Conservation (phyloP, 2,797 vertebrate genomes). For the Gymnodraco acuticeps region DNA sequence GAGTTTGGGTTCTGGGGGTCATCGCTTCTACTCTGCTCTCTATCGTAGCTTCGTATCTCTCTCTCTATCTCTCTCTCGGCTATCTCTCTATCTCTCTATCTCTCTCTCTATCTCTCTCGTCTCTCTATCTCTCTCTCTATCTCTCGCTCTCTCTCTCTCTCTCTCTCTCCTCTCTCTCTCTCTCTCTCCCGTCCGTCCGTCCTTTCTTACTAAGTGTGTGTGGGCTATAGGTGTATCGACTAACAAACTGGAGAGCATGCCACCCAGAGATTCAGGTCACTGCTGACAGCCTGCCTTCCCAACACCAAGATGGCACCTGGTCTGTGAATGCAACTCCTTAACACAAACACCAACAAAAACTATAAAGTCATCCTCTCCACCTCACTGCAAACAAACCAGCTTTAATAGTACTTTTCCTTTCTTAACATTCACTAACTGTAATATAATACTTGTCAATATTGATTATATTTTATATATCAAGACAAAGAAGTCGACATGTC, state of each 20-base stretch:
- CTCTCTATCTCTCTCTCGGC: too few species aligned
- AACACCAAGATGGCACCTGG: slow-evolving; percentile 86
- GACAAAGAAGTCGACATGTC: slow-evolving; percentile 62
- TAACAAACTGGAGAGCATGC: slow-evolving; percentile 87
- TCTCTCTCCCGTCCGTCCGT: not conserved
- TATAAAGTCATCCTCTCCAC: slow-evolving; percentile 69
- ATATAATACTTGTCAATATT: slow-evolving; percentile 43
- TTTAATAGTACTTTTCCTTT: slow-evolving; percentile 47
- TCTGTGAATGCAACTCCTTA: slow-evolving; percentile 21
- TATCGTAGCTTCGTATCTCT: too few species aligned
- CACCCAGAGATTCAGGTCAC: slow-evolving; percentile 89
- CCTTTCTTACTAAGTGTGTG: slow-evolving; percentile 49
- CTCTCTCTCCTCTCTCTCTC: slow-evolving; percentile 22
- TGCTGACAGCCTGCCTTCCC: slow-evolving; percentile 84
- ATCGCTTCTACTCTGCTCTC: too few species aligned
- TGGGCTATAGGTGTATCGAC: slow-evolving; percentile 84
- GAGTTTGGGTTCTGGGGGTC: slow-evolving; percentile 67
- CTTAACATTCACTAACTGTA: slow-evolving; percentile 18
- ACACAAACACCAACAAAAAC: slow-evolving; percentile 30
- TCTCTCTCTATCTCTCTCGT: slow-evolving; percentile 48
- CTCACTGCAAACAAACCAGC: slow-evolving; percentile 35
- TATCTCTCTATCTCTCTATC: too few species aligned
- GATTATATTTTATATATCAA: slow-evolving; percentile 44
- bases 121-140: slow-evolving; percentile 11
- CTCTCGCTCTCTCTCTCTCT: slow-evolving; percentile 18